These are phyloP conservation scores for Furcifer pardalis DNA, from an alignment of 2,797 vertebrate genomes.

Conservation along the genomic window DNA sequence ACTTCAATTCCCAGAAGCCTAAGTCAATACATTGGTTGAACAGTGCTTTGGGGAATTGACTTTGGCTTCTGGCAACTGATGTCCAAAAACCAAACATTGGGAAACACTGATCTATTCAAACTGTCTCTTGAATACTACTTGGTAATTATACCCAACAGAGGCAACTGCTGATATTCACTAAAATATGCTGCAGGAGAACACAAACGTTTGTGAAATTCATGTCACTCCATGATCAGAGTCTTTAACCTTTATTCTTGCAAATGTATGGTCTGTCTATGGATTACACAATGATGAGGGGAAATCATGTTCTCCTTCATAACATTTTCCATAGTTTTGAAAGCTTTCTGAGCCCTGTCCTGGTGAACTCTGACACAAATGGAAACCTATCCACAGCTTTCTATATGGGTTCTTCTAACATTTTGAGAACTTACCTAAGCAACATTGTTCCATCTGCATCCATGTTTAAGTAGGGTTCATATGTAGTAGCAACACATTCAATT, in stretches of 20 bases:
- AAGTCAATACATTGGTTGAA: too few species aligned
- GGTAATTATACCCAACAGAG: too few species aligned
- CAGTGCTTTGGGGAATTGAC: too few species aligned
- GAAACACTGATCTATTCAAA: too few species aligned
- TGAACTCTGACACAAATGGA: constrained; percentile 3
- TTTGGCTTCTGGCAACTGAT: too few species aligned
- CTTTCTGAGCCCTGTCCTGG: background rate
- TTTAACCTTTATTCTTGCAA: background rate
- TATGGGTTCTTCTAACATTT: background rate
- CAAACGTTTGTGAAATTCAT: background rate
- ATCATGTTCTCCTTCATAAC: background rate
- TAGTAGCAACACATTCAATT: background rate
- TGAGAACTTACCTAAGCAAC: background rate
- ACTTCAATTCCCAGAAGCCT: too few species aligned
- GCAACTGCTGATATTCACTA: background rate
- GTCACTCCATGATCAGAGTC: background rate
- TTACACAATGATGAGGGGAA: background rate
- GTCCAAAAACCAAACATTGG: too few species aligned
- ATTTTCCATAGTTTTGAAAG: background rate
- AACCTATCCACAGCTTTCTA: background rate
- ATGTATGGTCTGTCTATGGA: background rate
- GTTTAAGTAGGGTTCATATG: background rate
- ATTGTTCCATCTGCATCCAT: background rate
- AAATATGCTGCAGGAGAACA: background rate
- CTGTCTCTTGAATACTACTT: too few species aligned